Percentiles rank a stretch among this genome's conserved stretches.
Conservation (phyloP, 2,113 vertebrate genomes). For the Hippopotamus amphibius region DNA sequence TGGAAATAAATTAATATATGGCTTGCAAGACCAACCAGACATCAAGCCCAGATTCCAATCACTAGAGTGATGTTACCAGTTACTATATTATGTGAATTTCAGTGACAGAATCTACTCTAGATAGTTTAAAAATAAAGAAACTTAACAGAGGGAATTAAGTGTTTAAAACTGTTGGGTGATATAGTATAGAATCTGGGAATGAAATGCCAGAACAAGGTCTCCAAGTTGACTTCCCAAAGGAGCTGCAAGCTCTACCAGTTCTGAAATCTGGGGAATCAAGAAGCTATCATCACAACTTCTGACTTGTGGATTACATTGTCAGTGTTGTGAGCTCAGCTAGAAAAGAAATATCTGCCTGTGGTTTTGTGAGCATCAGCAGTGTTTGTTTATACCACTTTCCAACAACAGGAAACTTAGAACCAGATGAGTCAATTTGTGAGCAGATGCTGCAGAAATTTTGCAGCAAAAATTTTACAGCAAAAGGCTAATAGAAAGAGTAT, state of each 20-base stretch:
- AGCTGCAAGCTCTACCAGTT: background rate
- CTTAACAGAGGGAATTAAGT: background rate
- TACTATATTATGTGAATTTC: background rate
- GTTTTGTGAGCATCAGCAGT: background rate
- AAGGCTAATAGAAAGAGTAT: background rate
- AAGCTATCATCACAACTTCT: background rate
- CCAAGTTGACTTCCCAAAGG: background rate
- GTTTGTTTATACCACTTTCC: background rate
- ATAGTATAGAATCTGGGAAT: background rate
- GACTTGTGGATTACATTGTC: background rate
- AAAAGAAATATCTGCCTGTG: background rate
- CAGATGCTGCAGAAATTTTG: background rate
- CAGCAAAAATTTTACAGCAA: background rate
- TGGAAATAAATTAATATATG: conserved; percentile 28
- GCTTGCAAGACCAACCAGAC: background rate
- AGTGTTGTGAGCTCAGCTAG: background rate
- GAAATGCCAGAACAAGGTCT: background rate
- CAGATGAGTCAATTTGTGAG: background rate
- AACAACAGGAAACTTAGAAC: background rate
- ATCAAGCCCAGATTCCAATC: background rate
- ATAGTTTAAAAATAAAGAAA: conserved; percentile 18
- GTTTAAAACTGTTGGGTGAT: background rate
- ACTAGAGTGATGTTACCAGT: background rate
- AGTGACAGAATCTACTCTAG: background rate
- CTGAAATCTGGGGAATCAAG: background rate